phyloP scores from a whole-genome alignment of 1,140 invertebrate species.

The Drosophila pectinifera region DNA sequence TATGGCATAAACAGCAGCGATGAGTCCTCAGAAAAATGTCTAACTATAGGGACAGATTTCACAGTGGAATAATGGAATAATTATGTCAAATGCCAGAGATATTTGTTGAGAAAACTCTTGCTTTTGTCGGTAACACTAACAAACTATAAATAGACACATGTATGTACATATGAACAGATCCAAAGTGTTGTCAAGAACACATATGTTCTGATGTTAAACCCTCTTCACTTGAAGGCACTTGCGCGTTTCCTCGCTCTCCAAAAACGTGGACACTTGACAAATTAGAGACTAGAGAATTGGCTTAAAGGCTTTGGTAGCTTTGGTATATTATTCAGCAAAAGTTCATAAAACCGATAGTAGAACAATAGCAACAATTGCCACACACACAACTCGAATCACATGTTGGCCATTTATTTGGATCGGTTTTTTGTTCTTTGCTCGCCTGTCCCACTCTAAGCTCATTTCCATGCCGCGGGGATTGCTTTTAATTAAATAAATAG shows the following conservation, averaged over 20 bases:
- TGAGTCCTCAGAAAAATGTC: too few species aligned
- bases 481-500: constrained; percentile 67
- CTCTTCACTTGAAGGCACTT: not conserved
- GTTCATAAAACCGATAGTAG: constrained; percentile 59
- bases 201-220: constrained; percentile 3
- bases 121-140: not conserved
- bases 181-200: not conserved
- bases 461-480: constrained; percentile 59
- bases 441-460: constrained; percentile 19
- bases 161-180: too few species aligned
- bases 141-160: not conserved
- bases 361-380: constrained; percentile 47
- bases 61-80: constrained; percentile 14
- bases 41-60: constrained; percentile 42
- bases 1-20: too few species aligned
- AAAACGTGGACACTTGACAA: constrained; percentile 64
- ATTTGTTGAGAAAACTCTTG: not conserved
- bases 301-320: constrained; percentile 52
- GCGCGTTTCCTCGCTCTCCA: not conserved
- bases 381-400: constrained; percentile 52
- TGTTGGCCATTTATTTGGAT: constrained; percentile 68
- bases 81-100: not conserved
- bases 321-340: constrained; percentile 58
- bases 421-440: constrained; percentile 6
- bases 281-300: constrained; percentile 65